Base-by-base conservation (phyloP, 2,888 invertebrate species). In the Oligia strigilis region DNA sequence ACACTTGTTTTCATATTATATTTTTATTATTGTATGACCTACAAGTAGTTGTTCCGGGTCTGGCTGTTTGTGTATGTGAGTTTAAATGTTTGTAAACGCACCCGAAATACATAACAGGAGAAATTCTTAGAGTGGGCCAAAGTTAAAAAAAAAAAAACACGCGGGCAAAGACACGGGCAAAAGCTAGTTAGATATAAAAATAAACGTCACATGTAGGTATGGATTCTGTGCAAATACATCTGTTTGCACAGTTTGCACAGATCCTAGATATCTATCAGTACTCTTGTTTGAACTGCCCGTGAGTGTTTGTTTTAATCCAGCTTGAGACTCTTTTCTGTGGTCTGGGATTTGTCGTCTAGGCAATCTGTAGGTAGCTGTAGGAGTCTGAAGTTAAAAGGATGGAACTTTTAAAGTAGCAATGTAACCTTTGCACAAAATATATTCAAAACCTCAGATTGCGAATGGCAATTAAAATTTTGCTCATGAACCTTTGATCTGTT, bases 281-380 rank as follows among this genome's bases (percentile, higher is more conserved):
- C 4, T 55, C 11, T 43, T 74, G 17, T 85, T 81, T 81, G 81
- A 40, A 40, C 40, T 40, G 46, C 5, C 73, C 36, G 11, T 23
- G 23, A n/a, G 14, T 73, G 65, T 80, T 82, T 85, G 60, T 66
- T 67, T 81, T 58, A 36, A 71, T 85, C 19, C 17, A 52, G n/a
- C 49, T 29, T 64, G n/a, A 85, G n/a, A 70, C 14, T 36, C 6
- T 60, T 36, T 13, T 19, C 0, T 5, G 36, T n/a, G 6, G 17
- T 58, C 64, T 70, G 9, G 14, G 72, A 67, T 58, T 67, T 62
- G 17, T 40, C 19, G 19, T 69, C 29, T 23, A 23, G 9, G 40
- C 17, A 8, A 17, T 65, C 29, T 55, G 23, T 52, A 23, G 17
- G 46, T 43, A 43, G 9, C 23, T 14, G 0, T 58, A 78, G n/a